A percentile compares a stretch with the other conserved stretches of the same genome.
Evolutionary conservation across 2,797 vertebrate species (phyloP).

Genomic region (Rhinichthys osculus): DNA sequence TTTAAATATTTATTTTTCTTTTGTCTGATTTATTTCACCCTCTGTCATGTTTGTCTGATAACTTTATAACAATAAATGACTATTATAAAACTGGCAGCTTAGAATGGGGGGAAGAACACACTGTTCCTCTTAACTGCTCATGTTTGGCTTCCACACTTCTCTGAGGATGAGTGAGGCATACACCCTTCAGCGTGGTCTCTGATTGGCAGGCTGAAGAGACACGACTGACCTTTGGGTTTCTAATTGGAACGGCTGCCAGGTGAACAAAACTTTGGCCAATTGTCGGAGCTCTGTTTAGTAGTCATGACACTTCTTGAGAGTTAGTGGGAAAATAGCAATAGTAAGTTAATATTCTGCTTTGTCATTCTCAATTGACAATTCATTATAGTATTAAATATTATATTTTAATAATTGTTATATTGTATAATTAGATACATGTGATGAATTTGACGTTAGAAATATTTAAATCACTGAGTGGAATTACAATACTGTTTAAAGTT

Average conservation of each 20-base stretch:
- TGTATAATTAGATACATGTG: not conserved
- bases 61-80: not conserved
- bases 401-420: not conserved
- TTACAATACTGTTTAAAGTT: not conserved
- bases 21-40: not conserved
- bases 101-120: not conserved
- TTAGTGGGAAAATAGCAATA: not conserved
- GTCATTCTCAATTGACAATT: not conserved
- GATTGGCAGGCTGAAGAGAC: not conserved
- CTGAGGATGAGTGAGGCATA: not conserved
- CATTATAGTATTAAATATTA: not conserved
- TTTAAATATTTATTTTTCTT: not conserved
- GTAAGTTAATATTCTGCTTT: not conserved
- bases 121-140: conserved; percentile 26
- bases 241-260: conserved; percentile 12
- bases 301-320: conserved; percentile 5
- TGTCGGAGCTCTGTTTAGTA: conserved; percentile 1
- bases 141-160: not conserved
- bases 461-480: not conserved
- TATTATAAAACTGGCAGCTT: not conserved
- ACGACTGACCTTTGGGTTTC: conserved; percentile 9
- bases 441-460: too few species aligned
- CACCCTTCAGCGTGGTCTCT: not conserved
- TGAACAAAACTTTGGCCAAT: not conserved
- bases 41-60: conserved; percentile 8